phyloP scores from a whole-genome alignment of 2,113 vertebrate species.

The Passer montanus region DNA sequence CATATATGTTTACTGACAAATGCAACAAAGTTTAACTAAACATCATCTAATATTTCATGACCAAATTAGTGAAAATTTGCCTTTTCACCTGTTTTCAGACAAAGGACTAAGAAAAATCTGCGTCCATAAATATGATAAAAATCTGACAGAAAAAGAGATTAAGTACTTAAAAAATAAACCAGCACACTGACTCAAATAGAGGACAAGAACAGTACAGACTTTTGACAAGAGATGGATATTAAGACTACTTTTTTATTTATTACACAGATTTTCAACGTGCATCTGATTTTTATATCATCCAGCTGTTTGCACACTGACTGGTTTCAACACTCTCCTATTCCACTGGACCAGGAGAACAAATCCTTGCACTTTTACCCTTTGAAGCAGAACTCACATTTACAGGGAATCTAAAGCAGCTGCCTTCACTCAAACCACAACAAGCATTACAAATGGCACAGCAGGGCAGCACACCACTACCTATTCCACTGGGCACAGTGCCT shows the following conservation, averaged over 20 bases:
- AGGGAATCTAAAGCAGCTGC: background rate
- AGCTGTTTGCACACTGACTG: background rate
- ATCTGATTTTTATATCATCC: background rate
- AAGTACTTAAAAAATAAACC: background rate
- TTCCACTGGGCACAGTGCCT: background rate
- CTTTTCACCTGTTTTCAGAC: background rate
- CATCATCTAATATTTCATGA: background rate
- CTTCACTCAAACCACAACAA: background rate
- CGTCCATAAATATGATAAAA: background rate
- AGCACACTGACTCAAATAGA: background rate
- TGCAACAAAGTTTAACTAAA: background rate
- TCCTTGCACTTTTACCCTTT: background rate
- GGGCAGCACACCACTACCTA: background rate
- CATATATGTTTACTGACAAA: background rate
- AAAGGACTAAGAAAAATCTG: background rate
- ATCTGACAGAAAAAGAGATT: background rate
- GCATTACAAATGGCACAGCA: rapidly evolving
- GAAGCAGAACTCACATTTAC: background rate
- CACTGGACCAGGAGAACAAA: background rate
- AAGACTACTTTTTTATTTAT: background rate
- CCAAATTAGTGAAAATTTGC: background rate
- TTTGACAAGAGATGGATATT: background rate
- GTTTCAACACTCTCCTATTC: background rate
- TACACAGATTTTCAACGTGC: background rate
- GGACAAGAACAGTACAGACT: background rate